A percentile compares a stretch with the other conserved stretches of the same genome.
Evolutionary conservation across 2,888 invertebrate genomes (phyloP).

Genomic region (Melikaiella ostensackeni): DNA sequence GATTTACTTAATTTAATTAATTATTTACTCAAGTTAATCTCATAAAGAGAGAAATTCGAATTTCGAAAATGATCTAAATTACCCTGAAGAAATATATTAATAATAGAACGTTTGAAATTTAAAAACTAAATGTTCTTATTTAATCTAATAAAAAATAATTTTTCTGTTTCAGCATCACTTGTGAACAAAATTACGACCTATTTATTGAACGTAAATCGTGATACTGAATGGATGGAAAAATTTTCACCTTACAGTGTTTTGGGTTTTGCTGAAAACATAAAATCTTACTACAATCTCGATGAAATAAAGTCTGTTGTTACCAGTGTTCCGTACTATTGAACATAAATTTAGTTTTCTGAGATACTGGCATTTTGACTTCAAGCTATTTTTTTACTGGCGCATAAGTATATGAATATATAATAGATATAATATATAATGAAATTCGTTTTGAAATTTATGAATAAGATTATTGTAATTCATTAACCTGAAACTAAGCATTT

Average conservation of each 20-base stretch:
- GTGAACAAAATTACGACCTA: conserved; percentile 60
- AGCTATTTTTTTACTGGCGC: not conserved
- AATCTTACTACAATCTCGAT: conserved; percentile 55
- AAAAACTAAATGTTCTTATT: not conserved
- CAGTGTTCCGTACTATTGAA: conserved; percentile 64
- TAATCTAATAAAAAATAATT: not conserved
- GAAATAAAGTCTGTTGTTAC: conserved; percentile 62
- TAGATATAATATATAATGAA: not conserved
- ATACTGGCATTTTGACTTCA: not conserved
- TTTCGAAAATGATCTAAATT: too few relatives aligned
- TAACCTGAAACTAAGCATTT: too few relatives aligned
- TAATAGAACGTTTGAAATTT: too few relatives aligned
- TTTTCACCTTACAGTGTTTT: conserved; percentile 62
- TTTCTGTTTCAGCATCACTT: conserved; percentile 52
- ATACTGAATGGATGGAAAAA: conserved; percentile 63
- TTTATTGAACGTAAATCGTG: conserved; percentile 56
- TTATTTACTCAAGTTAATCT: too few relatives aligned
- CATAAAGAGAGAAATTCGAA: too few relatives aligned
- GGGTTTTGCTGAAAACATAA: conserved; percentile 64
- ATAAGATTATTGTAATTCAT: not conserved
- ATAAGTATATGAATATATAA: not conserved
- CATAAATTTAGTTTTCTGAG: not conserved
- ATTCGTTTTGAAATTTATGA: not conserved
- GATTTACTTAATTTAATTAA: too few relatives aligned
- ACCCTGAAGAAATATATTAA: too few relatives aligned